These are phyloP conservation scores for Spea multiplicata DNA, from an alignment of 2,113 vertebrate species.

Conservation along the genomic window DNA sequence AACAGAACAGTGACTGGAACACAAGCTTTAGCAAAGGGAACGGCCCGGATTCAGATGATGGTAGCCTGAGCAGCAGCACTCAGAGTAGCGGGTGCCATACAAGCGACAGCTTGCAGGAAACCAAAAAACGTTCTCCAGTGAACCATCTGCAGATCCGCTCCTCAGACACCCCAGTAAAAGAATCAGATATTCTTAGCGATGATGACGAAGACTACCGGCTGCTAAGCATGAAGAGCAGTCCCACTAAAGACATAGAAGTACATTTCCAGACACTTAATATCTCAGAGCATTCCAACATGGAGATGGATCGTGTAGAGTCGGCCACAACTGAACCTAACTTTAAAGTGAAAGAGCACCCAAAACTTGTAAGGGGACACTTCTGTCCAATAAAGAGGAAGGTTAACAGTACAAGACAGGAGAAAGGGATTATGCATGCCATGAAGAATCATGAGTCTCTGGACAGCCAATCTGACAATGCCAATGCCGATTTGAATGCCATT, in stretches of 20 bases:
- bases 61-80: slow-evolving; percentile 83
- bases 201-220: slow-evolving; percentile 71
- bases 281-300: slow-evolving; percentile 63
- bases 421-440: slow-evolving; percentile 66
- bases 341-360: slow-evolving; percentile 62
- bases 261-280: slow-evolving; percentile 83
- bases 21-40: slow-evolving; percentile 60
- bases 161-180: slow-evolving; percentile 67
- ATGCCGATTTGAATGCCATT: slow-evolving; percentile 76
- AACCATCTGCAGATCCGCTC: slow-evolving; percentile 31
- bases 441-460: slow-evolving; percentile 83
- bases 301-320: slow-evolving; percentile 52
- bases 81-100: slow-evolving; percentile 73
- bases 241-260: slow-evolving; percentile 77
- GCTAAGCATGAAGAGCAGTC: slow-evolving; percentile 59
- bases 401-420: slow-evolving; percentile 70
- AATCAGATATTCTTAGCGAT: slow-evolving; percentile 88
- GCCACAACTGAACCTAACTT: slow-evolving; percentile 54
- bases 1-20: slow-evolving; percentile 63
- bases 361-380: slow-evolving; percentile 73
- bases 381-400: slow-evolving; percentile 76
- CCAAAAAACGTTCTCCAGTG: slow-evolving; percentile 47
- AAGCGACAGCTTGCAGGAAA: slow-evolving; percentile 55
- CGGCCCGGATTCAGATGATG: slow-evolving; percentile 80
- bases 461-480: slow-evolving; percentile 68